A percentile compares a stretch with the other conserved stretches of the same genome.
Evolutionary conservation across 2,797 vertebrate species (phyloP).

Genomic region (Harpagifer antarcticus): DNA sequence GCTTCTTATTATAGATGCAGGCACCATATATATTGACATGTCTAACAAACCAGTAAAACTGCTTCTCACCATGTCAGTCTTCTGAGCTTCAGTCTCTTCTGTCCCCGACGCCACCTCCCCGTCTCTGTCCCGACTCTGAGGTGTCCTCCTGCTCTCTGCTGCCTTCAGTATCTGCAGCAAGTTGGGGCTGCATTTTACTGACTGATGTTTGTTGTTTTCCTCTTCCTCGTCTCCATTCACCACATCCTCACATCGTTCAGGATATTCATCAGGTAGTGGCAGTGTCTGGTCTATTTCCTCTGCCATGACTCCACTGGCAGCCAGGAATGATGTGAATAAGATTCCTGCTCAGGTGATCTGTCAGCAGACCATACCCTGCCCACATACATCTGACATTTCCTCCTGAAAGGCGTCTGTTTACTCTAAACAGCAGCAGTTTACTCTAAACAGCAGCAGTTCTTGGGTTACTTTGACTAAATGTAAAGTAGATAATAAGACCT

Average conservation of each 20-base stretch:
- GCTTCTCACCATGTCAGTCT: slow-evolving; percentile 73
- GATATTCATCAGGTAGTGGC: slow-evolving; percentile 24
- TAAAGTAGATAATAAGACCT: slow-evolving; percentile 44
- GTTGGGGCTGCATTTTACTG: slow-evolving; percentile 49
- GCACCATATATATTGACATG: neutral
- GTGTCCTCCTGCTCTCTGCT: slow-evolving; percentile 55
- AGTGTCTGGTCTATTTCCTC: slow-evolving; percentile 39
- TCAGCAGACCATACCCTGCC: slow-evolving; percentile 24
- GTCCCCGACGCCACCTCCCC: slow-evolving; percentile 1
- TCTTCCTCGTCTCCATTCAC: slow-evolving; percentile 10
- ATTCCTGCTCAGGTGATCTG: slow-evolving; percentile 21
- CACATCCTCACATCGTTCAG: slow-evolving; percentile 15
- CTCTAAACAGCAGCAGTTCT: slow-evolving; percentile 63
- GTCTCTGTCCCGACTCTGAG: slow-evolving; percentile 28
- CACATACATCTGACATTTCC: slow-evolving; percentile 44
- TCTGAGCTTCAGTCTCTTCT: slow-evolving; percentile 58
- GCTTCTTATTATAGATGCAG: slow-evolving; percentile 8
- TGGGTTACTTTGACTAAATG: slow-evolving; percentile 48
- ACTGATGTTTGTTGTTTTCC: slow-evolving; percentile 14
- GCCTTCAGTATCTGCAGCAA: slow-evolving; percentile 75
- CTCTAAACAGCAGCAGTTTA: slow-evolving; percentile 75
- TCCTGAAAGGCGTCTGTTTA: slow-evolving; percentile 50
- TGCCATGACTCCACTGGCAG: slow-evolving; percentile 38
- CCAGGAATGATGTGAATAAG: slow-evolving; percentile 30
- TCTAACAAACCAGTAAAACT: neutral